A percentile compares a stretch with the other conserved stretches of the same genome.
These are phyloP conservation scores for Cottoperca gobio DNA, from an alignment of 2,797 vertebrate species.

Conservation along the genomic window DNA sequence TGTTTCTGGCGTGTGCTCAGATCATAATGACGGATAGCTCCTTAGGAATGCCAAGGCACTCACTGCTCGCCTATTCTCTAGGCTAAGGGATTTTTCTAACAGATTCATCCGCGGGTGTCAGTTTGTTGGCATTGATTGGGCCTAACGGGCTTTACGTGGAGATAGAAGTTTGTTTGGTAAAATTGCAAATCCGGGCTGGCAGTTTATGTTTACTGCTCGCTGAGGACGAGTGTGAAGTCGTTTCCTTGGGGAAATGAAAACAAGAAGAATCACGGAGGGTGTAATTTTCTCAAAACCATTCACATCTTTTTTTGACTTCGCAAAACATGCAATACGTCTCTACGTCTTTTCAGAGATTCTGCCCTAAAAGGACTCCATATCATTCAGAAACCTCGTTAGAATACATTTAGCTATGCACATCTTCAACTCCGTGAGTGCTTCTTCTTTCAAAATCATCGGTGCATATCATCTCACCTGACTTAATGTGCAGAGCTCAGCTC, in stretches of 20 bases:
- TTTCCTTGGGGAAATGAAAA: slow-evolving; percentile 52
- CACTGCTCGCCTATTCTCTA: slow-evolving; percentile 54
- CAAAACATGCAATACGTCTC: slow-evolving; percentile 15
- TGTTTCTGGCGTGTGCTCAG: slow-evolving; percentile 68
- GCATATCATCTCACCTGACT: slow-evolving; percentile 55
- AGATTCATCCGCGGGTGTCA: slow-evolving; percentile 75
- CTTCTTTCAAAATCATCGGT: slow-evolving; percentile 46
- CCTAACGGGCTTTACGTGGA: slow-evolving; percentile 64
- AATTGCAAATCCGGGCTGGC: slow-evolving; percentile 65
- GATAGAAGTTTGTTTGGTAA: slow-evolving; percentile 69
- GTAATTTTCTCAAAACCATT: slow-evolving; percentile 48
- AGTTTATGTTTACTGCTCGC: slow-evolving; percentile 62
- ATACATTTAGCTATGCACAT: slow-evolving; percentile 13
- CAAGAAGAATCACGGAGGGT: slow-evolving; percentile 45
- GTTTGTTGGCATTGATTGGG: slow-evolving; percentile 73
- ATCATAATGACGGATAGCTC: slow-evolving; percentile 78
- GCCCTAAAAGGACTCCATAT: slow-evolving; percentile 13
- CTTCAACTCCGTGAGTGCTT: slow-evolving; percentile 40
- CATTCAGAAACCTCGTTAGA: neutral
- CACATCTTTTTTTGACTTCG: slow-evolving; percentile 47
- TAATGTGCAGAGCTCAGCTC: slow-evolving; percentile 72
- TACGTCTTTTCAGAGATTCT: slow-evolving; percentile 1
- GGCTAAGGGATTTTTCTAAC: slow-evolving; percentile 72
- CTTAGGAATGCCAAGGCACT: slow-evolving; percentile 65
- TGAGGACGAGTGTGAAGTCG: slow-evolving; percentile 42